Base-by-base conservation (phyloP, 2,888 invertebrate genomes). In the Dynastes maya region DNA sequence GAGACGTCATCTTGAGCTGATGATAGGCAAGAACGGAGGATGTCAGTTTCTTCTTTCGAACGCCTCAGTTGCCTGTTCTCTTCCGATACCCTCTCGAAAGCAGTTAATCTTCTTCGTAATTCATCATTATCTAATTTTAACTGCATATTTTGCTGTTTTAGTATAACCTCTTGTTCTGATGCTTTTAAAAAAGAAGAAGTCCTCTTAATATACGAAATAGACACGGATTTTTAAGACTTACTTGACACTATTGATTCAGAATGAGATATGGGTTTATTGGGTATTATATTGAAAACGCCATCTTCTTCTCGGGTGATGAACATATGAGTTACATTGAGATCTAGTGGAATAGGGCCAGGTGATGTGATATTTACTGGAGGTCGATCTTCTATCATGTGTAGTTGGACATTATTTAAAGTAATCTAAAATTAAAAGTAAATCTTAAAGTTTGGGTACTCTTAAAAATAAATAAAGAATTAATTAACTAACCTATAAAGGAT, bases 341-440 rank as follows among this genome's bases (percentile, higher is more conserved):
- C 93, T 27, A 96, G 90, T 0, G 97, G 97, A 81, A 95, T 91
- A 1, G 96, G 94, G 0, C 95, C 95, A 0, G 96, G 96, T 1
- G 96, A 95, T 4, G 95, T 95, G 81, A 95, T 94, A 85, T 93
- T 94, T 75, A 93, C 93, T 1, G 94, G 93, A 0, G 94, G 95
- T 72, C 96, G 92, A 90, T 97, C 97, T 89, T 97, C 97, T 85
- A 94, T 92, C 82, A 97, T 89, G 85, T 94, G 94, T 9, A 96
- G 88, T 78, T 92, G 92, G 68, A 96, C 91, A 86, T 95, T 95
- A 86, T 95, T 94, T 86, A 96, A 88, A 80, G 91, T 89, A 11
- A 95, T 90, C 95, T 96, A 88, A 40, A 80, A 80, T 77, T 49
- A 32, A 76, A 58, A 45, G 70, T 78, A 53, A 76, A 40, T n/a